Evolutionary conservation across 2,113 vertebrate species (phyloP), one percentile per base, ranked within the genome.

Genomic region (Callorhinus ursinus): DNA sequence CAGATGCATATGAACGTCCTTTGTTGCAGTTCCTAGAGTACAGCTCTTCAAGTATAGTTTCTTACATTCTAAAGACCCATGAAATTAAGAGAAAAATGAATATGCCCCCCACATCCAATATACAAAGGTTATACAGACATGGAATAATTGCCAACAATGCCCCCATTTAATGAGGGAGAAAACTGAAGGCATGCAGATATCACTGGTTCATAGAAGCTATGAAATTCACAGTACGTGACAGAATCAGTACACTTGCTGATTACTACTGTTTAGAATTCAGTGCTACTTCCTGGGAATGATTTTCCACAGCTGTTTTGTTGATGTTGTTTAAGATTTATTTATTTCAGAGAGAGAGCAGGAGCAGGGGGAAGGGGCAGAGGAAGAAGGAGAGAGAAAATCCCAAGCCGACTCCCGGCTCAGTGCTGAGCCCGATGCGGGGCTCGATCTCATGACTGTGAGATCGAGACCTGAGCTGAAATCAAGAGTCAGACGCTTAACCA

Each of bases 231-330:
- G 65, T 53, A 82, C 18, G 63, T 72, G 51, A 76, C 46, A 46
- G 46, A 46, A 46, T 46, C 46, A 46, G 46, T 46, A 46, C 67
- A 14, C 5, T 90, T 88, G 71, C 26, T 77, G 46, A 95, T 86
- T 94, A 71, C 74, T 86, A 46, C 46, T 85, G 21, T 92, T 51
- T 87, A 92, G 36, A 21, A 79, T 72, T 24, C 72, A 89, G 71
- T 67, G 6, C 21, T 92, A 77, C 63, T 95, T 95, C 79, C 67
- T 82, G 53, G 13, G 81, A 89, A 71, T 90, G 28, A 81, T 85
- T 93, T 89, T 63, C 9, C 51, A 92, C 74, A 97, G 88, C 42
- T 94, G 65, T 76, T 79, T 89, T 33, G 0, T 67, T 67, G 14
- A 33, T 67, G 14, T 33, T 67, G 31, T 67, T 18, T 67, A 67